Percentiles rank a stretch among this genome's conserved stretches.
Conservation (phyloP, 2,113 vertebrate species). For the Ellobius talpinus region DNA sequence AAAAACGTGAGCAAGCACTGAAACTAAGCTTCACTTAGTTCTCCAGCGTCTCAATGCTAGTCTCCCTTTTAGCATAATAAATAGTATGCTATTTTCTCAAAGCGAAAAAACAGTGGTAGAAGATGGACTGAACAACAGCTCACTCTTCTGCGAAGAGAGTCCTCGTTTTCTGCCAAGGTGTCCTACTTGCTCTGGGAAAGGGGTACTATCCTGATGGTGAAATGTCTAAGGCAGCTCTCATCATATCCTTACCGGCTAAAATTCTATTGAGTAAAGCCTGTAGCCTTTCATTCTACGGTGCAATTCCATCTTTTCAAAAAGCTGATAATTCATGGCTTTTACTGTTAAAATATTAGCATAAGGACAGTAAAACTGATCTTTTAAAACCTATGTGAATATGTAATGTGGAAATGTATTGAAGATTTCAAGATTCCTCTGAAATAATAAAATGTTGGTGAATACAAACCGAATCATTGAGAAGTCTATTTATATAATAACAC, state of each 20-base stretch:
- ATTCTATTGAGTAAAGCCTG: not conserved
- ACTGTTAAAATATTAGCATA: not conserved
- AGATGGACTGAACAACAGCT: not conserved
- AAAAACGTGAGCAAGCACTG: not conserved
- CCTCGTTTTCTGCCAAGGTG: not conserved
- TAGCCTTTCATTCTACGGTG: not conserved
- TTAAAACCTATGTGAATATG: not conserved
- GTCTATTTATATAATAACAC: too few species aligned
- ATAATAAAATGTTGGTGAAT: not conserved
- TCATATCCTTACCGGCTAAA: not conserved
- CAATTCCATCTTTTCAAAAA: not conserved
- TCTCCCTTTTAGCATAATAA: conserved; percentile 51
- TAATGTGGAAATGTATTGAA: not conserved
- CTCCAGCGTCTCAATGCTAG: not conserved
- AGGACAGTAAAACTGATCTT: not conserved
- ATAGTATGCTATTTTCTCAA: not conserved
- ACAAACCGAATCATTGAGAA: not conserved
- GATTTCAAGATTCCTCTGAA: not conserved
- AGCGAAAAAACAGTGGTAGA: not conserved
- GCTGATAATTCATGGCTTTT: not conserved
- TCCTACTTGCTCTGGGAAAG: not conserved
- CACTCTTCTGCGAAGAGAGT: not conserved
- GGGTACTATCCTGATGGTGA: not conserved
- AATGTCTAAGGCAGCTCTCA: not conserved
- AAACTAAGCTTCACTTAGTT: not conserved